Conservation (phyloP, 2,888 invertebrate genomes). For the Cataglyphis altisquamis region DNA sequence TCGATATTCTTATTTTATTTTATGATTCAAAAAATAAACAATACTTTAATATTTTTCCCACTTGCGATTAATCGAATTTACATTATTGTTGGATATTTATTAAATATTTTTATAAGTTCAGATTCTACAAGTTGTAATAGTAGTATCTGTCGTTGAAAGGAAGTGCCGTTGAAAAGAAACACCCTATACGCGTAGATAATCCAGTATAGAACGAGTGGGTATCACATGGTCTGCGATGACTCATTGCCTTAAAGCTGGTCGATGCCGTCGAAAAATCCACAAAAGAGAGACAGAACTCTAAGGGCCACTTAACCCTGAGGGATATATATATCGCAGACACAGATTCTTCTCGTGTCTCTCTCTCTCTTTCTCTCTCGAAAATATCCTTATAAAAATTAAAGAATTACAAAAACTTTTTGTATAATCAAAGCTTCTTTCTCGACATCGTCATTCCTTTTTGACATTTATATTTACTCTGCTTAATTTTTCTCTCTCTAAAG, state of each 20-base stretch:
- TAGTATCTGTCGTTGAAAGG: background rate
- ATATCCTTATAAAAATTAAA: conserved; percentile 12
- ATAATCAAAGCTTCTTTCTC: background rate
- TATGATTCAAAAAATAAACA: background rate
- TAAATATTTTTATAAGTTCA: background rate
- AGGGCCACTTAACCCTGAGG: conserved; percentile 29
- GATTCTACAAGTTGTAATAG: background rate
- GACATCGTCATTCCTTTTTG: background rate
- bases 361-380: background rate
- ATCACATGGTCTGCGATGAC: conserved; percentile 61
- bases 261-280: conserved; percentile 36
- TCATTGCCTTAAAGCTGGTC: conserved; percentile 54
- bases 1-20: background rate
- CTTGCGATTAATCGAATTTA: too few species aligned
- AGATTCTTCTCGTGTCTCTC: background rate
- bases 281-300: background rate
- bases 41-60: background rate
- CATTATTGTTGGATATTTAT: background rate
- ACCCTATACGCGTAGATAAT: conserved; percentile 22
- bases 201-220: conserved; percentile 31
- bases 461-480: background rate
- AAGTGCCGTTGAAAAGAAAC: conserved; percentile 1
- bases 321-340: background rate
- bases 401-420: background rate
- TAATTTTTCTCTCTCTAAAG: background rate